A percentile compares a stretch with the other conserved stretches of the same genome.
phyloP scores from a whole-genome alignment of 1,140 invertebrate genomes.

The Colletes latitarsis region DNA sequence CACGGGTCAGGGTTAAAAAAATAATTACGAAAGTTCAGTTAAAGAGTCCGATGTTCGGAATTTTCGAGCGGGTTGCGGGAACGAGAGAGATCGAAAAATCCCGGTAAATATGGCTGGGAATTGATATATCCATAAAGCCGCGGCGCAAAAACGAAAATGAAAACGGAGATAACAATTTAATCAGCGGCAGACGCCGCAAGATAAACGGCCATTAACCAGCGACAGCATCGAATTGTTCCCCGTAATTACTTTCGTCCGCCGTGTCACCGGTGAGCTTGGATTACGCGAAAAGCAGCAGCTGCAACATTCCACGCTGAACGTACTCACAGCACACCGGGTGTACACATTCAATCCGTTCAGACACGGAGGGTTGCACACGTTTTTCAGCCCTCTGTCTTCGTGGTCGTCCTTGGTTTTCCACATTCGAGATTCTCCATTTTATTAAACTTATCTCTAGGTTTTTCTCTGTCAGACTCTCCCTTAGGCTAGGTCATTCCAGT shows the following conservation, averaged over 20 bases:
- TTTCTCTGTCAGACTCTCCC: no score
- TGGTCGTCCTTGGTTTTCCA: no score
- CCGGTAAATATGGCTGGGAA: background rate
- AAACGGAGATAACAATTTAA: constrained; percentile 18
- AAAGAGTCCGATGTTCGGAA: no score
- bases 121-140: no score
- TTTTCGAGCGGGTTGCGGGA: no score
- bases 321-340: background rate
- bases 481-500: no score
- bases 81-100: no score
- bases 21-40: no score
- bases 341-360: background rate
- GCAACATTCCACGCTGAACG: background rate
- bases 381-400: background rate
- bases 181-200: constrained; percentile 13
- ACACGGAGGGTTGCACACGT: background rate
- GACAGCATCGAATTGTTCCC: constrained; percentile 28
- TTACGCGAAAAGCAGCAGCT: constrained; percentile 4
- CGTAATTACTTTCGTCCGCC: constrained; percentile 34
- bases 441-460: no score
- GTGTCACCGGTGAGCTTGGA: constrained; percentile 1
- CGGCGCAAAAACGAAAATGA: constrained; percentile 7
- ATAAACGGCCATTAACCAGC: constrained; percentile 18
- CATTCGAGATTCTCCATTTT: background rate
- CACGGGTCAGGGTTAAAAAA: no score